Evolutionary conservation across 2,113 vertebrate species (phyloP).

Genomic region (Stigmatopora argus): DNA sequence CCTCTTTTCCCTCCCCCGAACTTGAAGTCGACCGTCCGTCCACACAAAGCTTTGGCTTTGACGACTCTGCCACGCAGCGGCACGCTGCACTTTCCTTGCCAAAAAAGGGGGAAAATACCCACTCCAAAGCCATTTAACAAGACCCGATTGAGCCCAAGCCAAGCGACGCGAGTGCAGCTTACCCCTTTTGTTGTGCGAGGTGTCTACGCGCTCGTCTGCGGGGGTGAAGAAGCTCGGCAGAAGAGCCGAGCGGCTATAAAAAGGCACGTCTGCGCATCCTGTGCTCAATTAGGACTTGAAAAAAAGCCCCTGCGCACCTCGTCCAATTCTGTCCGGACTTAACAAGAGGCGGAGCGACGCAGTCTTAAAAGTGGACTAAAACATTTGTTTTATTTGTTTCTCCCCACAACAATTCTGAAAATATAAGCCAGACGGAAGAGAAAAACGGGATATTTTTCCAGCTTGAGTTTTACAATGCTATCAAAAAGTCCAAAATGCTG

Average conservation of each 20-base stretch:
- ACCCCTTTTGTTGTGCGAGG: constrained; percentile 51
- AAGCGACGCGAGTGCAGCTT: constrained; percentile 32
- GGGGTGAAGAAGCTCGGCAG: constrained; percentile 75
- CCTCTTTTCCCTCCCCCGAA: constrained; percentile 67
- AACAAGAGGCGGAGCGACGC: constrained; percentile 83
- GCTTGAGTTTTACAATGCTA: constrained; percentile 56
- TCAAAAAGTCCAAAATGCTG: constrained; percentile 30
- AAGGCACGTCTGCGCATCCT: constrained; percentile 84
- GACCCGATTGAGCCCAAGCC: background rate
- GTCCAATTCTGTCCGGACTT: constrained; percentile 87
- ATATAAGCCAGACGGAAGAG: background rate
- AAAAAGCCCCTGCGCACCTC: constrained; percentile 85
- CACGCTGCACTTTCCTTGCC: constrained; percentile 26
- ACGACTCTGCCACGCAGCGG: constrained; percentile 30
- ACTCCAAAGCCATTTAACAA: constrained; percentile 21
- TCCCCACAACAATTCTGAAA: constrained; percentile 69
- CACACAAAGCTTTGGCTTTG: constrained; percentile 67
- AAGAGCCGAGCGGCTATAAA: constrained; percentile 91
- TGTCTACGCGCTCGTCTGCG: constrained; percentile 79
- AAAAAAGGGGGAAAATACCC: constrained; percentile 13
- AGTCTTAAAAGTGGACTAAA: constrained; percentile 70
- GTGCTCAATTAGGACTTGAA: constrained; percentile 84
- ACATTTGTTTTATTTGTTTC: constrained; percentile 72
- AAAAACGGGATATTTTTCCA: constrained; percentile 42
- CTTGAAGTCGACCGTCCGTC: constrained; percentile 73